Evolutionary conservation across 2,888 invertebrate genomes (phyloP).

Genomic region (Monoplex corrugatus): DNA sequence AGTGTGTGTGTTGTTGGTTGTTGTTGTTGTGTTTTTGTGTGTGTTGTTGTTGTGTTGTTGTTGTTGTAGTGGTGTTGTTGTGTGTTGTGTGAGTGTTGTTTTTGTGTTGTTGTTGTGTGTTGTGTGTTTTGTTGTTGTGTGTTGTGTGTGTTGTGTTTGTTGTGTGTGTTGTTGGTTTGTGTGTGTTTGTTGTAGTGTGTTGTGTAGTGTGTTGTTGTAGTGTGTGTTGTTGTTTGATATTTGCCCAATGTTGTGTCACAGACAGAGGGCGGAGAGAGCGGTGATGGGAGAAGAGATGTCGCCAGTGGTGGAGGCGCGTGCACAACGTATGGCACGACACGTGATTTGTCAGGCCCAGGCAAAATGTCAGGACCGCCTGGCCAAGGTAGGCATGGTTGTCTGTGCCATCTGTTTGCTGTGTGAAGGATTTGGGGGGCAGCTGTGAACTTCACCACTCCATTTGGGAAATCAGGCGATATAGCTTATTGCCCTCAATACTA

Average conservation of each 20-base stretch:
- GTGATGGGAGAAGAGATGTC: conserved; percentile 7
- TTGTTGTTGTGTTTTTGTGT: too few species aligned
- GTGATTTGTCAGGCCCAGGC: not conserved
- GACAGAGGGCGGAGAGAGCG: conserved; percentile 26
- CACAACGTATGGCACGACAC: not conserved
- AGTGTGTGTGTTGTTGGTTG: too few species aligned
- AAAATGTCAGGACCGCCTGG: not conserved
- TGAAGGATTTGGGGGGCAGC: not conserved
- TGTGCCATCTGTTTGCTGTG: not conserved
- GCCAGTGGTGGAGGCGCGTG: not conserved
- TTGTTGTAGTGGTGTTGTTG: too few species aligned
- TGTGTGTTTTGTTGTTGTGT: too few species aligned
- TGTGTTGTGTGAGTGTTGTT: too few species aligned
- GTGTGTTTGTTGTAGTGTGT: not conserved
- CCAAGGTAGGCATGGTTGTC: not conserved
- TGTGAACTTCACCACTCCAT: not conserved
- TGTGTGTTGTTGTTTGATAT: not conserved
- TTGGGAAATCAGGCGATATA: not conserved
- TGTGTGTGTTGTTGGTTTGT: not conserved
- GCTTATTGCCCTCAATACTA: not conserved
- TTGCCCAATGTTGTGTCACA: not conserved
- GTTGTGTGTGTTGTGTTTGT: not conserved
- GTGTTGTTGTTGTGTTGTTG: too few species aligned
- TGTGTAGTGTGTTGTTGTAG: not conserved
- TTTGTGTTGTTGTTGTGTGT: too few species aligned